Evolutionary conservation across 2,888 invertebrate genomes (phyloP), one percentile per base, ranked within the genome.

Genomic region (Apodemia duryi): DNA sequence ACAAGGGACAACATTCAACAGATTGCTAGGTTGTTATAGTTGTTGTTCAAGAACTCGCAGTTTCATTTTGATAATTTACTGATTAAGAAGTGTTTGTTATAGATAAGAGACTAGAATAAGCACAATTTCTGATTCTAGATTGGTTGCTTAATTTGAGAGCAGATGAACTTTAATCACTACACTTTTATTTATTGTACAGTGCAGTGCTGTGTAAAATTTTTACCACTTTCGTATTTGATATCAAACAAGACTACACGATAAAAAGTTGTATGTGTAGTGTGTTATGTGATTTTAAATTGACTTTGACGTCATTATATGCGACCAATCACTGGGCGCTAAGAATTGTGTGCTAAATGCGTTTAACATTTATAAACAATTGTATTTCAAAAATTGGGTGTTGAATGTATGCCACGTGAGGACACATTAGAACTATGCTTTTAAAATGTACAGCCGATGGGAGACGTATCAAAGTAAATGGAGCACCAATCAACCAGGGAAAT

Each of bases 371-470:
- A 77, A 78, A 81, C 77, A 78, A 73, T 78, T 74, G 7, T 75
- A 76, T 74, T 69, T 71, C 72, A 72, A 72, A 77, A 77, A 73
- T 71, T 69, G 78, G 73, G 75, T 81, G 79, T 80, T 83, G 74
- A 77, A 85, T 83, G 82, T 82, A 82, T 82, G 77, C 75, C 78
- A 82, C 76, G 81, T 85, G 85, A 83, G 79, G 75, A 72, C 76
- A 75, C 77, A 75, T 75, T 78, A 73, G 75, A 86, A 88, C 78
- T 84, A 91, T 91, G 91, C 81, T 91, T 77, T 83, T 91, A 77
- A 91, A 91, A 91, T 91, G 91, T 75, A 90, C 91, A 73, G 88
- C 91, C 70, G 91, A 91, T 79, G 91, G 91, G 75, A 85, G 89
- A 77, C 82, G 88, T 72, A 90, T 91, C 81, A 91, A 91, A 88